phyloP scores from a whole-genome alignment of 2,113 vertebrate genomes.

The Dolichotis patagonum region DNA sequence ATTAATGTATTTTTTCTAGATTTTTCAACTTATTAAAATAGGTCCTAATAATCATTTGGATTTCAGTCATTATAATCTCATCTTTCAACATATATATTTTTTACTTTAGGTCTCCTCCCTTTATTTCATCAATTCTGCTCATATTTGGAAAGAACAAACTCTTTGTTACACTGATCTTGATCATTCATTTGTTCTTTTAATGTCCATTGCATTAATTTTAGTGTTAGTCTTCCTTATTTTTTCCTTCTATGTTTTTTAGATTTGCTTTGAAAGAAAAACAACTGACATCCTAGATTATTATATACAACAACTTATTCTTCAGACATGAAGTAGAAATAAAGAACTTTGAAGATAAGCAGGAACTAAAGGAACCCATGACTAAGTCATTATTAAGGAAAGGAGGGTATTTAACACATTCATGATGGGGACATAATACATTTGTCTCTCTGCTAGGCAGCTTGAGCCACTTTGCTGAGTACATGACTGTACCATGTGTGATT shows the following conservation, averaged over 20 bases:
- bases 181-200: background rate
- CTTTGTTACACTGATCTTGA: background rate
- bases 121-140: background rate
- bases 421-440: background rate
- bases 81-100: background rate
- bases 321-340: background rate
- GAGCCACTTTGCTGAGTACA: background rate
- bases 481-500: background rate
- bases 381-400: background rate
- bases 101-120: background rate
- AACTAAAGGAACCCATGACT: background rate
- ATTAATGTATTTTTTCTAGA: background rate
- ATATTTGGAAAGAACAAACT: background rate
- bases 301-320: background rate
- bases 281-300: background rate
- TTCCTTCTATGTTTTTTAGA: background rate
- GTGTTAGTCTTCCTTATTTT: background rate
- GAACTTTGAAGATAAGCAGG: background rate
- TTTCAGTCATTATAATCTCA: background rate
- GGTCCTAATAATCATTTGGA: background rate
- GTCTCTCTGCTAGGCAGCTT: background rate
- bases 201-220: background rate
- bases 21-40: background rate
- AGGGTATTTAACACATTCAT: background rate
- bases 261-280: background rate